Evolutionary conservation across 2,797 vertebrate genomes (phyloP).

Genomic region (Siniperca undulata): DNA sequence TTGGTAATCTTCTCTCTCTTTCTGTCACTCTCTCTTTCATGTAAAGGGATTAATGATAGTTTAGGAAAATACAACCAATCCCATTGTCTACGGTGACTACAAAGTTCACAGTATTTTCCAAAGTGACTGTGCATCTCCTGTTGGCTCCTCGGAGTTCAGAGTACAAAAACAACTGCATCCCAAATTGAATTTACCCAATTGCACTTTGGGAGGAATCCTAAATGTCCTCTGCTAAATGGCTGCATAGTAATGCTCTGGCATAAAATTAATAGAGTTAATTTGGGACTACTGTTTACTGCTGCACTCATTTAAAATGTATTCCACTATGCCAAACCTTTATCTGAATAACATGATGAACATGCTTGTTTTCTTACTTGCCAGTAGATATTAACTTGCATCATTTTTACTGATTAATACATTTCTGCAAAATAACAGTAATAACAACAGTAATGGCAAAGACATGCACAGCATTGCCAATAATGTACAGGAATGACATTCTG

Average conservation of each 20-base stretch:
- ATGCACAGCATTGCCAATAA: not conserved
- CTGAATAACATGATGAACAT: not conserved
- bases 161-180: constrained; percentile 34
- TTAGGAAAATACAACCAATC: not conserved
- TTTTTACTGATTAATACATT: not conserved
- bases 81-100: not conserved
- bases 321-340: not conserved
- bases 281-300: constrained; percentile 3
- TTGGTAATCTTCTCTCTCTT: not conserved
- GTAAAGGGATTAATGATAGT: not conserved
- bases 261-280: constrained; percentile 6
- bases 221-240: constrained; percentile 33
- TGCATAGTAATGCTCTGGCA: constrained; percentile 2
- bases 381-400: not conserved
- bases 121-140: constrained; percentile 16
- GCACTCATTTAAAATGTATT: constrained; percentile 14
- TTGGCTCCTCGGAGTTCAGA: constrained; percentile 30
- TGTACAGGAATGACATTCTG: not conserved
- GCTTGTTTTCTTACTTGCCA: not conserved
- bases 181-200: constrained; percentile 48
- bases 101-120: not conserved
- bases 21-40: not conserved
- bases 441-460: not conserved
- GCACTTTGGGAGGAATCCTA: constrained; percentile 20
- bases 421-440: not conserved